phyloP scores from a whole-genome alignment of 1,140 invertebrate genomes.

The Lethrus apterus region DNA sequence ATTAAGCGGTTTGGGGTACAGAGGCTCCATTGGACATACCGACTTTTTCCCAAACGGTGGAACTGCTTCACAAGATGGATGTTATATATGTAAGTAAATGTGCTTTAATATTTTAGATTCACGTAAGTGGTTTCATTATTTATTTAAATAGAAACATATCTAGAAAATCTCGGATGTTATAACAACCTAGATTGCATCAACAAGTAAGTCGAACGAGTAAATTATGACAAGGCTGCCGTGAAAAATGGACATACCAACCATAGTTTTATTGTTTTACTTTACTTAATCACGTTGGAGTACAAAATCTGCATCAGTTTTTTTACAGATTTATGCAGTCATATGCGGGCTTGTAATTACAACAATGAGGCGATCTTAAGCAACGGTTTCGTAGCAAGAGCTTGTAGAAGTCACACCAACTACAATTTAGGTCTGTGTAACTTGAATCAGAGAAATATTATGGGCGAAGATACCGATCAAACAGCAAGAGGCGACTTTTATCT shows the following conservation, averaged over 20 bases:
- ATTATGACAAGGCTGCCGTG: too few relatives aligned
- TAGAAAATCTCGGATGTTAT: too few relatives aligned
- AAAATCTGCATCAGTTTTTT: not conserved
- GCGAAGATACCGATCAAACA: not conserved
- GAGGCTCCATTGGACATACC: conserved; percentile 3
- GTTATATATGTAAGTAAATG: conserved; percentile 8
- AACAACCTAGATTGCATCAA: too few relatives aligned
- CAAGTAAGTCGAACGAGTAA: too few relatives aligned
- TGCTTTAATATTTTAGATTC: conserved; percentile 1
- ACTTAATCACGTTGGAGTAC: too few relatives aligned
- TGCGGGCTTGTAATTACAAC: not conserved
- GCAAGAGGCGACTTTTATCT: conserved; percentile 2
- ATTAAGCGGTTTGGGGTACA: conserved; percentile 2
- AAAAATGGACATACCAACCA: too few relatives aligned
- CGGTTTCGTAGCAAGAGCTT: conserved; percentile 1
- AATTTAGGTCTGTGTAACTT: not conserved
- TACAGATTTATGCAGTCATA: conserved; percentile 11
- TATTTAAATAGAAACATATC: too few relatives aligned
- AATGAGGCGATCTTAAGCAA: not conserved
- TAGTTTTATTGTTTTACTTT: too few relatives aligned
- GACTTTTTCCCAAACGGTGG: conserved; percentile 11
- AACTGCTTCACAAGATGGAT: conserved; percentile 5
- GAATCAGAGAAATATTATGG: not conserved
- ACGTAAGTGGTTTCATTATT: not conserved
- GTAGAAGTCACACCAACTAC: not conserved